phyloP scores from a whole-genome alignment of 1,140 invertebrate species.

The Melitaea cinxia region DNA sequence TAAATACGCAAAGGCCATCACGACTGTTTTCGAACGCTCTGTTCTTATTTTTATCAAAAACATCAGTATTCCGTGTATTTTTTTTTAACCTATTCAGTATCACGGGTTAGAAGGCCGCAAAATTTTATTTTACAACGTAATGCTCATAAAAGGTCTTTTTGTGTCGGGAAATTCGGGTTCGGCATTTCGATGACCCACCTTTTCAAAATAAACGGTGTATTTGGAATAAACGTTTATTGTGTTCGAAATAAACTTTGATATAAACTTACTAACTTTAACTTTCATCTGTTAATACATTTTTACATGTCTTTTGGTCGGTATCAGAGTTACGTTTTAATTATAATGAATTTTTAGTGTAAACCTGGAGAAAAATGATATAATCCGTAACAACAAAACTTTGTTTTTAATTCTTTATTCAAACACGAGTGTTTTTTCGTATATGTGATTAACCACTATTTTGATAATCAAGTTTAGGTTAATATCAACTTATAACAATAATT shows the following conservation, averaged over 20 bases:
- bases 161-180: constrained; percentile 7
- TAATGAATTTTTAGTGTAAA: too few species aligned
- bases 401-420: too few species aligned
- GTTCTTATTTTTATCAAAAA: background rate
- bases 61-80: constrained; percentile 11
- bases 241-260: background rate
- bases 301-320: too few species aligned
- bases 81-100: constrained; percentile 21
- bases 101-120: constrained; percentile 14
- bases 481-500: too few species aligned
- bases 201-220: background rate
- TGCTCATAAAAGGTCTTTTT: constrained; percentile 12
- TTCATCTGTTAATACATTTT: background rate
- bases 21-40: background rate
- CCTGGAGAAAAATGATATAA: too few species aligned
- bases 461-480: too few species aligned
- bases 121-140: constrained; percentile 29
- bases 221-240: background rate
- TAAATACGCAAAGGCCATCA: background rate
- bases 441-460: too few species aligned
- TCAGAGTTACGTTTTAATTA: too few species aligned
- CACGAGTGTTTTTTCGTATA: too few species aligned
- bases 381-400: too few species aligned
- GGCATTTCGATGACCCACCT: constrained; percentile 13
- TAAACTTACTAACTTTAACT: background rate